Base-by-base conservation (phyloP, 1,140 invertebrate species). In the Aethina tumida region DNA sequence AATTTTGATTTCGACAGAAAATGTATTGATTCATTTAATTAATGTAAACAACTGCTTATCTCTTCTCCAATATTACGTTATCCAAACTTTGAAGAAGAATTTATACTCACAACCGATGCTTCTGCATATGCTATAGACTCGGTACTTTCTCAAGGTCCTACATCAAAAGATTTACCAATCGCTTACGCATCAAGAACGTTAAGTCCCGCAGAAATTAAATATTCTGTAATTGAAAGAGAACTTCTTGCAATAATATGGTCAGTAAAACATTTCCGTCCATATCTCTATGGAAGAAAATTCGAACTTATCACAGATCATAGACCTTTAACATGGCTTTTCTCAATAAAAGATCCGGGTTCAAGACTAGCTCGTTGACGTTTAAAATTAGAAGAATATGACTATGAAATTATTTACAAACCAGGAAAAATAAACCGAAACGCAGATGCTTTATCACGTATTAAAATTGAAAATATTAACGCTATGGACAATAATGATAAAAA, bases 31-130 rank as follows among this genome's bases (percentile, higher is more conserved):
- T 48, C 58, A 6, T 65, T 69, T 36, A 43, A 66, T 13, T 49
- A 30, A 17, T 42, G 65, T 20, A 65, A 63, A 57, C 38, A 53
- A 18, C 44, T 50, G 13, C 28, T 69, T 20, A 58, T 47, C 5
- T 59, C 57, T 15, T 47, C 63, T 16, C 59, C 60, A 4, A 45
- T 69, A 12, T 43, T 69, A 10, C 39, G 45, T 35, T 59, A 53
- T 27, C 55, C 56, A 1, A 51, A 64, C 35, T 63, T 60, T 28
- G 14, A 39, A 0, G 39, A 59, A 45, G 33, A 45, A 14, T 66
- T 66, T 42, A 46, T 49, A 1, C 24, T 65, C n/a, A 63, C 55
- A 1, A 63, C 58, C 0, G 65, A 67, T 27, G 63, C 63, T 1
- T 57, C 43, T 5, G 50, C 61, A 39, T 42, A 45, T 26, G 58